Percentiles rank a stretch among this genome's conserved stretches.
Evolutionary conservation across 2,797 vertebrate species (phyloP).

Genomic region (Chelonia mydas): DNA sequence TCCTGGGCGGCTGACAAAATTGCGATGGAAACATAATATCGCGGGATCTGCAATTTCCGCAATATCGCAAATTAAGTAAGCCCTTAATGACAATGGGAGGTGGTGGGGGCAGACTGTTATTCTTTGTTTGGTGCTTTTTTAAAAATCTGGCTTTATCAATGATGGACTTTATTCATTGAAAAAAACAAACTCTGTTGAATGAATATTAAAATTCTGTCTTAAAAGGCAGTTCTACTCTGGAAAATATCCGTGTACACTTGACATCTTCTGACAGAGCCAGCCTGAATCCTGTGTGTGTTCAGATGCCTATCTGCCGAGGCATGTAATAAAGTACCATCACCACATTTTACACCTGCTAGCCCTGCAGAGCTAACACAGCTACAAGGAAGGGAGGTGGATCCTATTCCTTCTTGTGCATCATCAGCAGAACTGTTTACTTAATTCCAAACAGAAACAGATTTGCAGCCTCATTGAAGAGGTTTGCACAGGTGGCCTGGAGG

Average conservation of each 20-base stretch:
- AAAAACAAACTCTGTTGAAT: background rate
- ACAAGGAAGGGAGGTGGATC: background rate
- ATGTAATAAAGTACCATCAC: background rate
- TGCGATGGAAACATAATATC: no score
- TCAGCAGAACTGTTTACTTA: background rate
- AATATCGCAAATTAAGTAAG: no score
- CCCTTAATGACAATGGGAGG: background rate
- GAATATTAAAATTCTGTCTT: background rate
- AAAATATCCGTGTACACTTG: background rate
- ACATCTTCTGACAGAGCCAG: background rate
- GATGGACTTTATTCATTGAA: no score
- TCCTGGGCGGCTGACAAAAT: no score
- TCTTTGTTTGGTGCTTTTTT: no score
- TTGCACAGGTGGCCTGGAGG: background rate
- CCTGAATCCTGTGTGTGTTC: background rate
- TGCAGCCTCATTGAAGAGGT: background rate
- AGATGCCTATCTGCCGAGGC: background rate
- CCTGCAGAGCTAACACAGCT: background rate
- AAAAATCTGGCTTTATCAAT: no score
- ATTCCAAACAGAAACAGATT: background rate
- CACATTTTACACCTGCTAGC: background rate
- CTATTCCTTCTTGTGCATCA: background rate
- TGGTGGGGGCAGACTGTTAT: no score
- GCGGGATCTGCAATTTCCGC: no score
- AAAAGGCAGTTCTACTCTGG: background rate